Evolutionary conservation across 2,113 vertebrate genomes (phyloP), one percentile per base, ranked within the genome.

Genomic region (Acrocephalus kingi): DNA sequence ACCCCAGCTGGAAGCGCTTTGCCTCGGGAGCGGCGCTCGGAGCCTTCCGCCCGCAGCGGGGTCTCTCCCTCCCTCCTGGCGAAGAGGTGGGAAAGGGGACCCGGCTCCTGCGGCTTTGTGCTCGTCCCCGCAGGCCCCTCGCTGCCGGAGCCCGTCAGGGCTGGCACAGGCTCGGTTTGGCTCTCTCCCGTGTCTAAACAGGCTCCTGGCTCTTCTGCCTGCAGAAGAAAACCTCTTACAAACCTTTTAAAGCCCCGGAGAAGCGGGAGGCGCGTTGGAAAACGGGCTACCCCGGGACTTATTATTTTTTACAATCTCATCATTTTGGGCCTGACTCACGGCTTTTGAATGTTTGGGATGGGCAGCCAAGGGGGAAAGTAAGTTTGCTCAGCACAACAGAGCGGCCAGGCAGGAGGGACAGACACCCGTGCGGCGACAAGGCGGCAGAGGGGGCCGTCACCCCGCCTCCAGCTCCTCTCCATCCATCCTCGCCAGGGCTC

Each of bases 281-380:
- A 85, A 63, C 22, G 6, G 48, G 48, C 3, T 2, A 59, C 56
- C 78, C 72, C 49, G 83, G 59, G 79, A 84, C n/a, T 95, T 96
- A 90, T 94, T 97, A 95, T 91, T 94, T 97, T 96, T 93, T 37
- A 96, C 75, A 74, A 20, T 86, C 87, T 80, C 92, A 56, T 96
- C 78, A 9, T 80, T 94, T 95, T 46, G 87, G 85, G 92, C 95
- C 94, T 96, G 95, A 96, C 93, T 96, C 96, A 95, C 73, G 39
- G 46, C 82, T 96, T 90, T 83, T 96, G 84, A 95, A 96, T 95
- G 95, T 83, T 92, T 55, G 82, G 82, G 85, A 74, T 48, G 7
- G 82, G 68, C 93, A 41, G 87, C 75, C 24, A 78, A 73, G 54
- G 85, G 90, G 52, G 58, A 66, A 49, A 80, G 79, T 88, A 46